Evolutionary conservation across 2,888 invertebrate genomes (phyloP), one percentile per base, ranked within the genome.

Genomic region (Yponomeuta evonymella): DNA sequence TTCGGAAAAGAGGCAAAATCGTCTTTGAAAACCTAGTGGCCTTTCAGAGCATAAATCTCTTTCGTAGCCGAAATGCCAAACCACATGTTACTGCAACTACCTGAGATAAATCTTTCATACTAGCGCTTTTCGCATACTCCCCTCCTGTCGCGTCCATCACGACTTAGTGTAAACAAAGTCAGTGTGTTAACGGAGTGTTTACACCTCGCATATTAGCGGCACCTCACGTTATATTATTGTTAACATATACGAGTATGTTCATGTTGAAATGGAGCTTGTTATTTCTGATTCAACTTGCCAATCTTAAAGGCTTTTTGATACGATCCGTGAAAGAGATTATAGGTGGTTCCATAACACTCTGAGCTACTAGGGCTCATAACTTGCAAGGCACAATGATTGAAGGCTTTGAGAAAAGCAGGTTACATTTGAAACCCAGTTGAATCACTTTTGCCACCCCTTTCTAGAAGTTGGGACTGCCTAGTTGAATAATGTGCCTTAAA

Each of bases 121-220:
- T 15, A 58, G 51, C 15, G 51, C 51, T 15, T 58, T 58, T 58
- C 51, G 15, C 15, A 12, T 58, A 43, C 43, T 43, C 43, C 33
- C 33, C 33, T 33, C 33, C 33, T 33, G 3, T 33, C 43, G 43
- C 15, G 51, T 8, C 51, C 15, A 2, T 58, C 12, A 5, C 15
- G 51, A 5, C 12, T 15, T 15, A 58, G 15, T 58, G 51, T 15
- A 58, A 58, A 58, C 51, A 58, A 58, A 58, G 51, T 12, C 43
- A 43, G 51, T 58, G 51, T 58, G 51, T 58, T 58, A 58, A 58
- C 51, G 51, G 51, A 58, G 51, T 58, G 51, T 58, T 58, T 58
- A 58, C 51, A 15, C 15, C 51, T 58, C 51, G 51, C 51, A 58
- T 15, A 58, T 58, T 58, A 15, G 12, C 15, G 51, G 2, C 15